These are phyloP conservation scores for Pseudorectes ferrugineus DNA, from an alignment of 2,113 vertebrate genomes.

Conservation along the genomic window DNA sequence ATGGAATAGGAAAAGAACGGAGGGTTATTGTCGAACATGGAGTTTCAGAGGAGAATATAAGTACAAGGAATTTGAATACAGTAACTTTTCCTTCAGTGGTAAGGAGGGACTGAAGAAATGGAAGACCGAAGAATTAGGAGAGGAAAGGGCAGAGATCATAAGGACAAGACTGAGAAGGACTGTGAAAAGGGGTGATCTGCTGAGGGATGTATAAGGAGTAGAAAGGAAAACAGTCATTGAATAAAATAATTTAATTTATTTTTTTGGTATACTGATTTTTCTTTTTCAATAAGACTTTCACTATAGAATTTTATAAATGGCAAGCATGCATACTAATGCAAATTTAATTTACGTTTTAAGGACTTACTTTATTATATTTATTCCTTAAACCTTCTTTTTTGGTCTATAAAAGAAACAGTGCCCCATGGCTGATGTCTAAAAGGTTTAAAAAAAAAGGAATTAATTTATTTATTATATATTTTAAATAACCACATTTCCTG, in stretches of 20 bases:
- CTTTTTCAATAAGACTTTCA: not conserved
- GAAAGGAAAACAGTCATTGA: not conserved
- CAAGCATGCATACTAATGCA: not conserved
- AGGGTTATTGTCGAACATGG: not conserved
- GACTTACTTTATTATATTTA: not conserved
- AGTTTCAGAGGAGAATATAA: not conserved
- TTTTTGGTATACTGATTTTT: not conserved
- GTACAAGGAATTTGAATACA: not conserved
- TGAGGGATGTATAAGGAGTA: not conserved
- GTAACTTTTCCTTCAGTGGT: not conserved
- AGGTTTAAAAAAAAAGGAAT: fast-evolving
- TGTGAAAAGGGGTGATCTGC: not conserved
- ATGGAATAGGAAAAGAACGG: not conserved
- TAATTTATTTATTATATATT: not conserved
- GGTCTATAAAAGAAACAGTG: not conserved
- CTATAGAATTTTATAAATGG: not conserved
- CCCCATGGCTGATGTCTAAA: not conserved
- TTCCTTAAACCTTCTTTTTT: not conserved
- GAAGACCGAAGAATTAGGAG: not conserved
- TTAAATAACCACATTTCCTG: not conserved
- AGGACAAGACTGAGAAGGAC: not conserved
- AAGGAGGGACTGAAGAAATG: not conserved
- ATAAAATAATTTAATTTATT: not conserved
- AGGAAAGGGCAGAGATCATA: not conserved
- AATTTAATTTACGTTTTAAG: not conserved